Percentiles rank a stretch among this genome's conserved stretches.
phyloP scores from a whole-genome alignment of 2,113 vertebrate species.

The Tetrao urogallus region DNA sequence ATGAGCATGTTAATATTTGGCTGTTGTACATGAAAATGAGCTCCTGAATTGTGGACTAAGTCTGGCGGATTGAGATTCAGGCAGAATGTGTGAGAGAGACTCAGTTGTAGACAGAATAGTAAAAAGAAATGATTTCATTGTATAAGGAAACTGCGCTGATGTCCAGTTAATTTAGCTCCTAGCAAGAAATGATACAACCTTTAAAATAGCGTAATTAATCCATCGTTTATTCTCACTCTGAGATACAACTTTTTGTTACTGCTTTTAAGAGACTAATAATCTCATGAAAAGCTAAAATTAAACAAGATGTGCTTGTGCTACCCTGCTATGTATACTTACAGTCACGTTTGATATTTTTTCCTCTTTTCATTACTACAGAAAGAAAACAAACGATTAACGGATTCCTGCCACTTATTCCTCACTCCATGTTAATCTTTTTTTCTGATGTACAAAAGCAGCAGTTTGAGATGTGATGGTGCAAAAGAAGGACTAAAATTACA shows the following conservation, averaged over 20 bases:
- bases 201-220: slow-evolving; percentile 4
- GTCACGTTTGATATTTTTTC: background rate
- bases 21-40: background rate
- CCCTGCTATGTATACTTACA: background rate
- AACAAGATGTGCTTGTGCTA: background rate
- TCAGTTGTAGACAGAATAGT: background rate
- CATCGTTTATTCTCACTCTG: background rate
- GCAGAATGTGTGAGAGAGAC: background rate
- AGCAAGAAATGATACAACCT: background rate
- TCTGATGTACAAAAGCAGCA: background rate
- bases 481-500: background rate
- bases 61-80: background rate
- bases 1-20: background rate
- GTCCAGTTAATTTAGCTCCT: slow-evolving; percentile 22
- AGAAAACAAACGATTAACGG: background rate
- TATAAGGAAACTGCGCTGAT: background rate
- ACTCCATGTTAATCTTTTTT: background rate
- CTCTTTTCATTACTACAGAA: background rate
- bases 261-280: background rate
- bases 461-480: background rate
- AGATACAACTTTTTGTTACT: background rate
- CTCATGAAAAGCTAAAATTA: background rate
- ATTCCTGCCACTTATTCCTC: background rate
- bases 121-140: background rate
- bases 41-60: background rate